Evolutionary conservation across 2,113 vertebrate species (phyloP), one percentile per base, ranked within the genome.

Genomic region (Corvus cornix): DNA sequence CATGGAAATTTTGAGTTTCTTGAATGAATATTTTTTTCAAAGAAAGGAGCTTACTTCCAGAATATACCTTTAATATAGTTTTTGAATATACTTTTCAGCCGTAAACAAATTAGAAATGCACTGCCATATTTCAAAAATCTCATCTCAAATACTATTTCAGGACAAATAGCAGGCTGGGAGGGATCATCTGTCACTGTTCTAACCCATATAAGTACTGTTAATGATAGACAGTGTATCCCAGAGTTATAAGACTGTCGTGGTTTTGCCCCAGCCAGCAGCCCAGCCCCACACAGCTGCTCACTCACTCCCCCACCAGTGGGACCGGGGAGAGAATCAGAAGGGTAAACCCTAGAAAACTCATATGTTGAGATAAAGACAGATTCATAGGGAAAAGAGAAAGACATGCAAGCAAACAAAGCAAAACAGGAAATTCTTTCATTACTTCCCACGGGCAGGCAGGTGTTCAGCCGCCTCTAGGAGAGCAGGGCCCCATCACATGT

Each of bases 131-230:
- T 87, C 14, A 74, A 48, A 46, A 70, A 23, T 63, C n/a, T 67
- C 7, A 28, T 78, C 55, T 82, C 19, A 66, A 43, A 64, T 51
- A 33, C 10, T 6, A 33, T 14, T 51, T 23, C 26, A 70, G 27
- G n/a, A 48, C 14, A 49, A 63, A 51, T 75, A 78, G 28, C 52
- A 90, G 66, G n/a, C 15, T 62, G 75, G 16, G 15, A 46, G 18
- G 11, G 17, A 74, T 53, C 5, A 16, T n/a, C 19, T 86, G 15
- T 59, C 23, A 13, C 12, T 49, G 33, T 69, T 44, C 12, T 55
- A 18, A 55, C 15, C 4, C 18, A 6, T 10, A 6, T 13, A 16
- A 0, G 1, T 35, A 8, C 2, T 1, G 0, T 46, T 59, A n/a
- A n/a, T 2, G 2, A 33, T 9, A 0, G 4, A 8, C 13, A 49